These are phyloP conservation scores for Drosophila paracracens DNA, from an alignment of 2,888 invertebrate species.

Conservation along the genomic window DNA sequence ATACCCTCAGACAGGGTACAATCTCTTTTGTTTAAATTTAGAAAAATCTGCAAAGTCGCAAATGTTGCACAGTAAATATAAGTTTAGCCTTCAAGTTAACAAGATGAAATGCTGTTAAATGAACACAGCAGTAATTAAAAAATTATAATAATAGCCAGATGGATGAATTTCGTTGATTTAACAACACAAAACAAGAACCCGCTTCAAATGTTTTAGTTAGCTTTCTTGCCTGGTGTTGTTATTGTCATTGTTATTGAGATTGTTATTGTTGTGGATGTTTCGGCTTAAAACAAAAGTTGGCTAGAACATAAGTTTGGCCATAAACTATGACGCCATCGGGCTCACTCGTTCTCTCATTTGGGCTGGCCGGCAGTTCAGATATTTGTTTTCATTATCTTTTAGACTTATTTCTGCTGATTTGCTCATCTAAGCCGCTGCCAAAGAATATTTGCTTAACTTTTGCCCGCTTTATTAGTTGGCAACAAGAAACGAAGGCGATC, in stretches of 20 bases:
- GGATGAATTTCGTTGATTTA: conserved; percentile 1
- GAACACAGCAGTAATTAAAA: background rate
- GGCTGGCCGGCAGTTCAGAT: conserved; percentile 50
- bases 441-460: conserved; percentile 22
- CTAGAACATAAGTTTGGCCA: conserved; percentile 65
- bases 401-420: conserved; percentile 69
- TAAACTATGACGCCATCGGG: conserved; percentile 78
- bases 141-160: background rate
- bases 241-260: conserved; percentile 13
- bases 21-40: background rate
- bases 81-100: background rate
- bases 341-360: conserved; percentile 8
- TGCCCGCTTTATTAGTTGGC: conserved; percentile 48
- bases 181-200: conserved; percentile 14
- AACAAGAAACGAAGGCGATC: conserved; percentile 42
- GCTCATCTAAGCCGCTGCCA: conserved; percentile 56
- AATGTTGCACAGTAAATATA: background rate
- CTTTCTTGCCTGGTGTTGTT: conserved; percentile 35
- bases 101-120: background rate
- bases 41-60: background rate
- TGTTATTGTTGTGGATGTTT: background rate
- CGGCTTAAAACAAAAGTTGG: conserved; percentile 5
- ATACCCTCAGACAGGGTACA: background rate
- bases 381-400: conserved; percentile 75
- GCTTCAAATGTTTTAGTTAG: conserved; percentile 38